Base-by-base conservation (phyloP, 2,888 invertebrate species). In the Torymus tubicola region DNA sequence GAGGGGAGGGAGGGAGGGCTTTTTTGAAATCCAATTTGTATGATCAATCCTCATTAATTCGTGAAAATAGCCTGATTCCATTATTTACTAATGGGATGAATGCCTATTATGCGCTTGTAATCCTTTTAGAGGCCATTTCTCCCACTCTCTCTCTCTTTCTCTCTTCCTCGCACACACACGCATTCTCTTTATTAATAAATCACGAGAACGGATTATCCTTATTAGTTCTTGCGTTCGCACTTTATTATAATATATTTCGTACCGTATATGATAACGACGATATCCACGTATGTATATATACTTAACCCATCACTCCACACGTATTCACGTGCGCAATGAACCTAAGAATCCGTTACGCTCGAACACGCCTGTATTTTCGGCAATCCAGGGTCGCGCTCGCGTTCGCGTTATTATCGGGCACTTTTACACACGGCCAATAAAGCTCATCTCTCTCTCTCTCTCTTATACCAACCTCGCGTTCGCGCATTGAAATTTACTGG, bases 11-110 rank as follows among this genome's bases (percentile, higher is more conserved):
- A 13, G 63, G 2, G 64, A 42, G 21, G 12, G n/a, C 42, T 42
- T 16, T 63, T 63, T 67, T 69, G 61, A 61, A 42, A 69, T 16
- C 50, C 55, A 76, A 87, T 85, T 86, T 87, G 85, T 86, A 86
- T 86, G 87, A 87, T 87, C 87, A 88, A 87, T 87, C 86, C 86
- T 88, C 85, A 85, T 88, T 87, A 84, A 85, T 86, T 86, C 71
- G 85, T 65, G 83, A 83, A 83, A 84, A 83, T 85, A 52, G n/a
- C 82, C 83, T 85, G 85, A 87, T 88, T 87, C 87, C 87, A 87
- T 88, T 88, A 89, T 86, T 84, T 83, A 12, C 82, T 84, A 85
- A 84, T 83, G 85, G 84, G 85, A 84, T 87, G 86, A 88, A 87
- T 87, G 86, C 86, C 86, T 85, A 86, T 88, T 86, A 76, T 61